Conservation (phyloP, 2,797 vertebrate species). For the Thalassophryne amazonica region DNA sequence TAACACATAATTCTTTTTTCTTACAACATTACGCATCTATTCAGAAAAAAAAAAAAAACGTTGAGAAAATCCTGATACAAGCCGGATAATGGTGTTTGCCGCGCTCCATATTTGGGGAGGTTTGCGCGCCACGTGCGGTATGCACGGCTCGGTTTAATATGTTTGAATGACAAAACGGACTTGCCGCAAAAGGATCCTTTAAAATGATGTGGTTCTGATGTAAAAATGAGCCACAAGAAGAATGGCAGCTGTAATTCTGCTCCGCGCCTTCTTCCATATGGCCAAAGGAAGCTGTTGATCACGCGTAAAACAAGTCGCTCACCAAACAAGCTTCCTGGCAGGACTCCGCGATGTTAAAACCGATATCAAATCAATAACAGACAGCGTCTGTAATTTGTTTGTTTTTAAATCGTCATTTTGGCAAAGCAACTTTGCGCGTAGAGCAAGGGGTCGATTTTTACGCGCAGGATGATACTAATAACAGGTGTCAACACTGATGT, state of each 20-base stretch:
- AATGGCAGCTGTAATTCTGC: conserved; percentile 8
- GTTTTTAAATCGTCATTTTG: background rate
- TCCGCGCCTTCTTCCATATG: background rate
- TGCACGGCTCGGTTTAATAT: background rate
- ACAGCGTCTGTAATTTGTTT: background rate
- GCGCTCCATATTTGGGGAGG: background rate
- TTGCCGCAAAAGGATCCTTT: background rate
- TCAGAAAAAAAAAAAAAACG: background rate
- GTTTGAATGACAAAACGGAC: background rate
- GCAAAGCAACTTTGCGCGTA: too few species aligned
- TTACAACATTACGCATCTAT: background rate
- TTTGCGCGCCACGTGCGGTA: background rate
- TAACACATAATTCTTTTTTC: too few species aligned
- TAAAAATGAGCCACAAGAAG: background rate
- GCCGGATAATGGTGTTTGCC: background rate
- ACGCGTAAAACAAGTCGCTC: conserved; percentile 2
- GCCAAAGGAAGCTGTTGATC: conserved; percentile 11
- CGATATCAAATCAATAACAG: background rate
- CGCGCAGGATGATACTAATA: background rate
- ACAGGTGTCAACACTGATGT: background rate
- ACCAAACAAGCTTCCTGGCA: background rate
- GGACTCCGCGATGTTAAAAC: background rate
- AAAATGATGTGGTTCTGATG: background rate
- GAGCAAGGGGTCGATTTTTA: conserved; percentile 21
- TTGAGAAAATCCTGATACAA: background rate